Conservation (phyloP, 2,888 invertebrate species). For the Creontiades dilutus region DNA sequence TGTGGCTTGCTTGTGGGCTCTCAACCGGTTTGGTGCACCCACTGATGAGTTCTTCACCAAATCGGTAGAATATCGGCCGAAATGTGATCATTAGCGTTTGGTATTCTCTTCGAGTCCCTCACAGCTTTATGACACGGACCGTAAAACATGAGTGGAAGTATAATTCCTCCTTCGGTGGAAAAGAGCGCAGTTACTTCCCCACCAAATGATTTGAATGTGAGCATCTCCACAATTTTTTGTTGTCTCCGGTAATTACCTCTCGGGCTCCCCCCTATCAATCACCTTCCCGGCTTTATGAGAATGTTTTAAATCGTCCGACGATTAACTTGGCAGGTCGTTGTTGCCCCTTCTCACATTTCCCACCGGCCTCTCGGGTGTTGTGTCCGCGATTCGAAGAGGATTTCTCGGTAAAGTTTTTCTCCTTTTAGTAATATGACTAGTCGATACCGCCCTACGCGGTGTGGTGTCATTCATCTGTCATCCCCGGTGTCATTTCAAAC, state of each 20-base stretch:
- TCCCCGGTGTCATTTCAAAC: too few relatives aligned
- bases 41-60: background rate
- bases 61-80: background rate
- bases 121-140: background rate
- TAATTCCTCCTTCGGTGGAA: background rate
- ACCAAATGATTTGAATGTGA: conserved; percentile 31
- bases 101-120: conserved; percentile 5
- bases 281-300: conserved; percentile 11
- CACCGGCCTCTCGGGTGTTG: too few relatives aligned
- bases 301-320: conserved; percentile 13
- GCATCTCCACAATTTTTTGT: background rate
- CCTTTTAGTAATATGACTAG: too few relatives aligned
- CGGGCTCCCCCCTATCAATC: background rate
- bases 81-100: background rate
- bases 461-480: too few relatives aligned
- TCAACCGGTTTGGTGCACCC: too few relatives aligned
- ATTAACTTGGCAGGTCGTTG: conserved; percentile 26
- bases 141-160: background rate
- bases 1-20: too few relatives aligned
- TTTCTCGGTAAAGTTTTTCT: too few relatives aligned
- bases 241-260: conserved; percentile 15
- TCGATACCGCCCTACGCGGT: too few relatives aligned
- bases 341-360: conserved; percentile 28
- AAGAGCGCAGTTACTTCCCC: background rate
- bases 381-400: too few relatives aligned